Evolutionary conservation across 2,888 invertebrate species (phyloP).

Genomic region (Patella pellucida): DNA sequence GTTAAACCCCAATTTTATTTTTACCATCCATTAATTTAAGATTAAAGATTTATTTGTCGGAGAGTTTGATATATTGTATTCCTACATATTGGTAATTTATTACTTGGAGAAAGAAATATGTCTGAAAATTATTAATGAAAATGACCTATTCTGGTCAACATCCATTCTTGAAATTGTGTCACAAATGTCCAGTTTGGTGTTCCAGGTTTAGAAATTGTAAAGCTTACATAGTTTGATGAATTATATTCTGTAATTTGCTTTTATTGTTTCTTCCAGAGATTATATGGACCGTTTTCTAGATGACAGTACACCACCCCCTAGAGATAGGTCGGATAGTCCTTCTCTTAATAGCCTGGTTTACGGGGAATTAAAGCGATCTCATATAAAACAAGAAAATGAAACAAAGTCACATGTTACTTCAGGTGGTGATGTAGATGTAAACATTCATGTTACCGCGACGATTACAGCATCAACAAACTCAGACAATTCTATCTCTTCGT

Average conservation of each 20-base stretch:
- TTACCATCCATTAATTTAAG: too few species aligned
- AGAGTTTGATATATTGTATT: too few species aligned
- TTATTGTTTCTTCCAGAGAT: conserved; percentile 75
- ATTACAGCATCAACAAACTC: conserved; percentile 28
- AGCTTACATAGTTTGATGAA: neutral
- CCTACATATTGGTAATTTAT: too few species aligned
- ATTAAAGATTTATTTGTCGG: too few species aligned
- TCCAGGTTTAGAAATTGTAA: too few species aligned
- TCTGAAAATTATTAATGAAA: too few species aligned
- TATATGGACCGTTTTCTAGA: conserved; percentile 91
- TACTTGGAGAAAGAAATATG: too few species aligned
- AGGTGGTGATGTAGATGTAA: neutral
- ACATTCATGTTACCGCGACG: conserved; percentile 17
- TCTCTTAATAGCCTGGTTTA: conserved; percentile 75
- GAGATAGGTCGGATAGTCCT: conserved; percentile 79
- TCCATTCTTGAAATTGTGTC: too few species aligned
- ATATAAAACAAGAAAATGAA: conserved; percentile 51
- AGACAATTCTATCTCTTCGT: conserved; percentile 34
- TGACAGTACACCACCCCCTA: conserved; percentile 72
- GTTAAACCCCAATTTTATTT: too few species aligned
- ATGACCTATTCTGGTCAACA: too few species aligned
- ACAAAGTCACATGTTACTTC: conserved; percentile 31
- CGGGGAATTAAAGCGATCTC: conserved; percentile 72
- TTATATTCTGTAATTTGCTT: neutral
- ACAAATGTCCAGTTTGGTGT: too few species aligned